Evolutionary conservation across 2,888 invertebrate genomes (phyloP).

Genomic region (Oconnorella tubifera): DNA sequence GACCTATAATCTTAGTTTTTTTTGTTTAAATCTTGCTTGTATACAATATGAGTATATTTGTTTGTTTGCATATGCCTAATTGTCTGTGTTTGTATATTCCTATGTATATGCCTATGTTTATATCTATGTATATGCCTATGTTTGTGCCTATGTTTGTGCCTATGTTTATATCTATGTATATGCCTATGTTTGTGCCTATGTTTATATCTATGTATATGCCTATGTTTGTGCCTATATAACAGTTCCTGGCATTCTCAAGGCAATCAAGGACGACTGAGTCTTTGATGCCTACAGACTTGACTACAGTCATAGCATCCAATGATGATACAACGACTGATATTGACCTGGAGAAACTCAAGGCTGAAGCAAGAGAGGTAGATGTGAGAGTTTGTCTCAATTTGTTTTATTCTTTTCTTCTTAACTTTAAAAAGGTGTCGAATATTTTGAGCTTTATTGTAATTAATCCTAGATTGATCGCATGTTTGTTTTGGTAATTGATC

Average conservation of each 20-base stretch:
- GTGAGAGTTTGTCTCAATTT: no score
- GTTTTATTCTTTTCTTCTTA: no score
- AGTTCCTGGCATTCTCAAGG: not conserved
- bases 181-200: not conserved
- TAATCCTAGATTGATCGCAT: no score
- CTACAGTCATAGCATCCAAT: not conserved
- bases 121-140: not conserved
- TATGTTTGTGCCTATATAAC: not conserved
- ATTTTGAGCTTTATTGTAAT: no score
- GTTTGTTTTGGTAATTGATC: no score
- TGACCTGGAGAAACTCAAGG: conserved; percentile 28
- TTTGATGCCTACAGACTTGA: not conserved
- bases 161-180: not conserved
- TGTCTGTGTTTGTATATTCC: not conserved
- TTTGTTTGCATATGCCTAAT: not conserved
- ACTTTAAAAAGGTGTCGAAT: no score
- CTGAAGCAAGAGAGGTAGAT: conserved; percentile 25
- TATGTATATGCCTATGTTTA: not conserved
- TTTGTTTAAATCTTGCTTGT: no score
- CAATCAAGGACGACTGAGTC: not conserved
- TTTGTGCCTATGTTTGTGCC: not conserved
- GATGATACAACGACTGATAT: conserved; percentile 22
- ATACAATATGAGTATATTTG: not conserved
- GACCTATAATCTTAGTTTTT: no score
- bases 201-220: not conserved